Conservation (phyloP, 2,888 invertebrate species). For the Leucophenga maculata region DNA sequence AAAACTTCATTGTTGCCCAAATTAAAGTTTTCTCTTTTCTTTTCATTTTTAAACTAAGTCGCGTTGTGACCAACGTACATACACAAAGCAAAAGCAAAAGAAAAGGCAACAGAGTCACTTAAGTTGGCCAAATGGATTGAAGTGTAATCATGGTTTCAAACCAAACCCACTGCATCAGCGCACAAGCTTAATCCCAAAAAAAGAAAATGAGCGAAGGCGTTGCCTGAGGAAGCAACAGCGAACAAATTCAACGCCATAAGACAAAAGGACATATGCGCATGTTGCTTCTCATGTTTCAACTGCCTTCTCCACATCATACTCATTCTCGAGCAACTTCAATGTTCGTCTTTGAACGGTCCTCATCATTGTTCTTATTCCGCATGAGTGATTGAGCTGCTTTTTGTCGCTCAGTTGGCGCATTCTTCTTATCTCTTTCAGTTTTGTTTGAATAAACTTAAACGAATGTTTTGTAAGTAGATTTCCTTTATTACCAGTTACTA, state of each 20-base stretch:
- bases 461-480: conserved; percentile 67
- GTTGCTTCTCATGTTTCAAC: conserved; percentile 33
- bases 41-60: too few species aligned
- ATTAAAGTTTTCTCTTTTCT: neutral
- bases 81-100: conserved; percentile 6
- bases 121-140: conserved; percentile 54
- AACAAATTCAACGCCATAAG: conserved; percentile 46
- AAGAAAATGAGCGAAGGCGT: conserved; percentile 54
- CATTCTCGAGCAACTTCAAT: neutral
- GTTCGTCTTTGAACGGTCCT: neutral
- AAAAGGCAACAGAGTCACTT: conserved; percentile 39
- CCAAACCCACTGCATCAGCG: conserved; percentile 47
- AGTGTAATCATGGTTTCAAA: conserved; percentile 65
- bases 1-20: neutral
- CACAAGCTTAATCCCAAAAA: conserved; percentile 59
- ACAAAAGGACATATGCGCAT: conserved; percentile 50
- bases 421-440: conserved; percentile 57
- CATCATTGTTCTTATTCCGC: conserved; percentile 57
- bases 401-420: conserved; percentile 47
- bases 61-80: too few species aligned
- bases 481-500: conserved; percentile 60
- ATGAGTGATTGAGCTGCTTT: conserved; percentile 61
- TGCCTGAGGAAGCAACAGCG: too few species aligned
- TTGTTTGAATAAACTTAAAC: conserved; percentile 67
- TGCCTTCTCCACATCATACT: neutral